Evolutionary conservation across 1,140 invertebrate genomes (phyloP).

Genomic region (Sitophilus oryzae): DNA sequence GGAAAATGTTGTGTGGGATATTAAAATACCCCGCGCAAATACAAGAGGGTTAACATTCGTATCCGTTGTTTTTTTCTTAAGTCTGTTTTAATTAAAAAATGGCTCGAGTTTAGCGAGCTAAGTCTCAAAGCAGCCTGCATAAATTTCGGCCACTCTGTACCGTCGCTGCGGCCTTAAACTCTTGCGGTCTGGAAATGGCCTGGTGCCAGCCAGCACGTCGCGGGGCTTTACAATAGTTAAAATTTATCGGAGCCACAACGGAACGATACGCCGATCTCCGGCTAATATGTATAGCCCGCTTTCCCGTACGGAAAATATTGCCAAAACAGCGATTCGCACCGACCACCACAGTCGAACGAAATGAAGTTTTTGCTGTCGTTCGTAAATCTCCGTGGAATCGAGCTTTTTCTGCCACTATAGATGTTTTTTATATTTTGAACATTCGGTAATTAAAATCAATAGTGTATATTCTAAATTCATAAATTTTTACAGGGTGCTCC

Average conservation of each 20-base stretch:
- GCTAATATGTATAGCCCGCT: background rate
- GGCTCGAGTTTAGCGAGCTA: no score
- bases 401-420: background rate
- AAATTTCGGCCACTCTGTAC: no score
- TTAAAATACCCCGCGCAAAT: no score
- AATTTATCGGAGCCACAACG: background rate
- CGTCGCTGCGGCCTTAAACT: no score
- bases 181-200: background rate
- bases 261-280: background rate
- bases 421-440: background rate
- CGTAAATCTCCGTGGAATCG: background rate
- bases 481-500: no score
- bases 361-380: background rate
- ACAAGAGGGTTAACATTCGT: no score
- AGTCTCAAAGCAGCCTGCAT: no score
- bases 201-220: background rate
- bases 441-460: background rate
- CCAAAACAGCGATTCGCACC: background rate
- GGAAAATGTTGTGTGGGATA: no score
- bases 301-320: background rate
- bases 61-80: no score
- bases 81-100: no score
- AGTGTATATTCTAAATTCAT: background rate
- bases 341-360: background rate
- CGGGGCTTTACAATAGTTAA: background rate